Percentiles rank a stretch among this genome's conserved stretches.
These are phyloP conservation scores for Exephanes ischioxanthus DNA, from an alignment of 2,888 invertebrate genomes.

Conservation along the genomic window DNA sequence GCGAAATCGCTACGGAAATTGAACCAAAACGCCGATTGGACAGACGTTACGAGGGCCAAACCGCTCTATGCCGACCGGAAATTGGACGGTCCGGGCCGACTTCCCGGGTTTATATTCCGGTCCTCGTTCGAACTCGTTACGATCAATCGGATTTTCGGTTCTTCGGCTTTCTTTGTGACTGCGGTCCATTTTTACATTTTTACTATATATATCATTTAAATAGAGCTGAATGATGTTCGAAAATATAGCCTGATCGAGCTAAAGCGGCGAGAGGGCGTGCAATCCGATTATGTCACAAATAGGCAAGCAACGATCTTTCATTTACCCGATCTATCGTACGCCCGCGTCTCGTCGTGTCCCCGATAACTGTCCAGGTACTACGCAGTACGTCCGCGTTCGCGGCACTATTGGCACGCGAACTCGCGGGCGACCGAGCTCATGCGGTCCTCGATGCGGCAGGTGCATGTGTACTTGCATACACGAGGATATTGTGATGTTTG, in stretches of 20 bases:
- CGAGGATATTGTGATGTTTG: background rate
- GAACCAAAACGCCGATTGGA: conserved; percentile 42
- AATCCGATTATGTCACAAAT: conserved; percentile 58
- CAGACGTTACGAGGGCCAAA: background rate
- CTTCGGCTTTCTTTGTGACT: background rate
- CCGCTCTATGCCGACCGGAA: conserved; percentile 51
- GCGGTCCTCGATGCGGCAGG: conserved; percentile 24
- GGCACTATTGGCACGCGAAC: conserved; percentile 56
- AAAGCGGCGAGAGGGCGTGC: conserved; percentile 21
- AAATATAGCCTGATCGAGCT: background rate
- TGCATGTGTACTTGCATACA: conserved; percentile 23
- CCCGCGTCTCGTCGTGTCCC: conserved; percentile 53
- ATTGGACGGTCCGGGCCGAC: conserved; percentile 44
- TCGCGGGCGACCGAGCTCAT: conserved; percentile 21
- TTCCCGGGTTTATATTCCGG: conserved; percentile 14
- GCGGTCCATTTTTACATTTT: background rate
- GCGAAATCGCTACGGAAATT: conserved; percentile 60
- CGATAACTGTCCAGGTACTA: conserved; percentile 56
- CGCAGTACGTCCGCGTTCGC: conserved; percentile 62
- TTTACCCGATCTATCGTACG: conserved; percentile 31
- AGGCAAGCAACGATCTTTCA: conserved; percentile 44
- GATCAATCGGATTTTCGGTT: conserved; percentile 18
- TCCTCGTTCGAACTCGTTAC: conserved; percentile 2
- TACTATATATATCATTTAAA: background rate
- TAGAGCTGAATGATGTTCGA: background rate